These are phyloP conservation scores for Penaeus indicus DNA, from an alignment of 1,140 invertebrate genomes.

Conservation along the genomic window DNA sequence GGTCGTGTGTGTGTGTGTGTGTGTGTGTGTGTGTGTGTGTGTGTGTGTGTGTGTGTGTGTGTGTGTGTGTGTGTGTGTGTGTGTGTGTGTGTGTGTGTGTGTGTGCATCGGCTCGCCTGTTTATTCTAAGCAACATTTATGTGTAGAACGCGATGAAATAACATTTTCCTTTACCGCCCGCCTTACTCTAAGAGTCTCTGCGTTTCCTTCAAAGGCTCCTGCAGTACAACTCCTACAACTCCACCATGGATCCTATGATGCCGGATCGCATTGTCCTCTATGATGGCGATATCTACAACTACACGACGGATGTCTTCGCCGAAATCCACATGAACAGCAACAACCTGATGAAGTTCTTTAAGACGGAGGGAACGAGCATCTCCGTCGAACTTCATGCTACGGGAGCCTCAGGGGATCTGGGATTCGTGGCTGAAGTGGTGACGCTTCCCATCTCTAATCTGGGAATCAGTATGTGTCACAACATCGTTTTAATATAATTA, in stretches of 20 bases:
- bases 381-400: conserved; percentile 94
- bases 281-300: conserved; percentile 93
- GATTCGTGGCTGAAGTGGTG: conserved; percentile 97
- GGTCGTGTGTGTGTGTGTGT: too few species aligned
- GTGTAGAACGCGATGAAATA: too few species aligned
- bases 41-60: too few species aligned
- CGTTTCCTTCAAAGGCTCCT: conserved; percentile 76
- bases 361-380: conserved; percentile 82
- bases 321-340: conserved; percentile 79
- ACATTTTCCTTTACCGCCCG: background rate
- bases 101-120: too few species aligned
- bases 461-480: conserved; percentile 82
- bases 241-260: conserved; percentile 83
- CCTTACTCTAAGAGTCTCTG: background rate
- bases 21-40: too few species aligned
- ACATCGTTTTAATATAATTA: conserved; percentile 36
- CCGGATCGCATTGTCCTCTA: conserved; percentile 89
- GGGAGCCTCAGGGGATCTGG: conserved; percentile 91
- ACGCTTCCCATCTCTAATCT: conserved; percentile 92
- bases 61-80: too few species aligned
- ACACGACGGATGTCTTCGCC: conserved; percentile 80
- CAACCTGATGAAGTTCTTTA: conserved; percentile 80
- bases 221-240: conserved; percentile 95
- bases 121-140: too few species aligned
- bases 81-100: too few species aligned